Evolutionary conservation across 92 coral and sea anemone species (phyloP).

Genomic region (Phenganax subtilis): DNA sequence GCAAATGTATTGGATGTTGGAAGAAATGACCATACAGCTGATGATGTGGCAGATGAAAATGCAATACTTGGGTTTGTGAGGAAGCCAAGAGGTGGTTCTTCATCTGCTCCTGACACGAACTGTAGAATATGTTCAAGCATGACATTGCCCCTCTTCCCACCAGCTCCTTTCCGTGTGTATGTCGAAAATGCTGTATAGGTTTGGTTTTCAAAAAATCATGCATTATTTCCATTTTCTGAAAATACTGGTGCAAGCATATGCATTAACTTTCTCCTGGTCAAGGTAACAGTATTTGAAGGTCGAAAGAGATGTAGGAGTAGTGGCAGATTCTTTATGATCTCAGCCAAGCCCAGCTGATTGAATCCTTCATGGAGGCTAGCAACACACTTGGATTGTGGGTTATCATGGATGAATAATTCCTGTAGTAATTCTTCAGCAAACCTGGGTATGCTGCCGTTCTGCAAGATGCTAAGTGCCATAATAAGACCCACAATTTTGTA

Average conservation of each 20-base stretch:
- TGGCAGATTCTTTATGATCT: not conserved
- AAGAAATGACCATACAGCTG: not conserved
- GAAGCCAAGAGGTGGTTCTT: conserved; percentile 64
- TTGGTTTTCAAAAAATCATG: not conserved
- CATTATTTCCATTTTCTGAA: conserved; percentile 1
- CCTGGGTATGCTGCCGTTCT: conserved; percentile 59
- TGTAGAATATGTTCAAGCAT: conserved; percentile 50
- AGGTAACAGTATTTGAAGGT: not conserved
- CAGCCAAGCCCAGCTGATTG: conserved; percentile 6
- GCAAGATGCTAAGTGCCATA: conserved; percentile 60
- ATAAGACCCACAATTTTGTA: conserved; percentile 50
- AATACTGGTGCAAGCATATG: not conserved
- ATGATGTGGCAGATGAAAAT: conserved; percentile 16
- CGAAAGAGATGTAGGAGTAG: conserved; percentile 17
- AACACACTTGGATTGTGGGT: not conserved
- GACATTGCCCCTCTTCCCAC: conserved; percentile 59
- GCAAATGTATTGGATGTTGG: not conserved
- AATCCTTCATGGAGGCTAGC: not conserved
- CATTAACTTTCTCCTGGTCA: conserved; percentile 16
- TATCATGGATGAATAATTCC: conserved; percentile 42
- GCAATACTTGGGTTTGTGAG: conserved; percentile 46
- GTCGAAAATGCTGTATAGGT: not conserved
- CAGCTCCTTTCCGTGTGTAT: conserved; percentile 36
- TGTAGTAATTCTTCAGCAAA: conserved; percentile 47
- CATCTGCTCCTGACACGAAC: conserved; percentile 60